Evolutionary conservation across 1,140 invertebrate species (phyloP).

Genomic region (fruit fly (Drosophila melanogaster)): DNA sequence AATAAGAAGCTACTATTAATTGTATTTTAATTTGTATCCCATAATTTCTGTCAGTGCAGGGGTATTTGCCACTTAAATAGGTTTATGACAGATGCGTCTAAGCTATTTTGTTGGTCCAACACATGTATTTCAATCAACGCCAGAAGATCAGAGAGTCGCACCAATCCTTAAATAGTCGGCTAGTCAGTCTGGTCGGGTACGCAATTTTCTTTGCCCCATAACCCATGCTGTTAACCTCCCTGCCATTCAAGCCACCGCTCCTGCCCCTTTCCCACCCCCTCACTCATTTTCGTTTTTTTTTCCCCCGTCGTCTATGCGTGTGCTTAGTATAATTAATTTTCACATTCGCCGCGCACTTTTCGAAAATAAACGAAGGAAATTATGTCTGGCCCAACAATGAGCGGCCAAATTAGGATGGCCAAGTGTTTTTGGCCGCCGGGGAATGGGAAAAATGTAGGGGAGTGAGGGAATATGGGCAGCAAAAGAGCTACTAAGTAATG

Average conservation of each 20-base stretch:
- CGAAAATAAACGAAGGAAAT: conserved; percentile 53
- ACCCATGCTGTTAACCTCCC: conserved; percentile 38
- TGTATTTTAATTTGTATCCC: neutral
- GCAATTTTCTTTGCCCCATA: conserved; percentile 28
- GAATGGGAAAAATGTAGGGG: neutral
- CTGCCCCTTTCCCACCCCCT: neutral
- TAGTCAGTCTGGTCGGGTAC: conserved; percentile 15
- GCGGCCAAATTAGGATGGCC: conserved; percentile 50
- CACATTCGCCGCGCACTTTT: conserved; percentile 61
- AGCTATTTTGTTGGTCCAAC: conserved; percentile 14
- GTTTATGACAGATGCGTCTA: conserved; percentile 40
- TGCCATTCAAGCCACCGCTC: neutral
- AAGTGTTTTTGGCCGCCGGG: conserved; percentile 7
- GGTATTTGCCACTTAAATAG: conserved; percentile 23
- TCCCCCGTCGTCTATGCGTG: conserved; percentile 19
- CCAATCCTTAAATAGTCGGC: conserved; percentile 54
- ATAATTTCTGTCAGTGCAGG: conserved; percentile 23
- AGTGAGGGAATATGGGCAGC: neutral
- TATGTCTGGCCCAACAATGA: conserved; percentile 56
- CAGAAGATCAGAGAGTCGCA: conserved; percentile 40
- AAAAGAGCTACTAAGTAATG: conserved; percentile 41
- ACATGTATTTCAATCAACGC: conserved; percentile 48
- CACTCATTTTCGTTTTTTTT: conserved; percentile 5
- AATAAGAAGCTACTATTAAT: no score
- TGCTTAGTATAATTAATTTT: conserved; percentile 73